These are phyloP conservation scores for Himalopsyche japonica DNA, from an alignment of 2,888 invertebrate genomes.

Conservation along the genomic window DNA sequence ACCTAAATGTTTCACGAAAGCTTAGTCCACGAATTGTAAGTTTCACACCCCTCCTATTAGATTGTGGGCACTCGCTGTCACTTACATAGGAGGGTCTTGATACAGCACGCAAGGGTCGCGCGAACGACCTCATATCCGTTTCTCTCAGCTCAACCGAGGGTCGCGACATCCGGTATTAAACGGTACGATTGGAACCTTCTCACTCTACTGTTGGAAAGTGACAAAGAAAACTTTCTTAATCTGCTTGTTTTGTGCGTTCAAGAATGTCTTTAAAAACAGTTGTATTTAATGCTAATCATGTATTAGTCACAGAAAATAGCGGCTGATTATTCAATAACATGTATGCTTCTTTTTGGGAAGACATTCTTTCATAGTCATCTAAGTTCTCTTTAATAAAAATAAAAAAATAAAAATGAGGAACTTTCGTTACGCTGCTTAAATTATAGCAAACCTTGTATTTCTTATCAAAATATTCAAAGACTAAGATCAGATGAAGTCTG, in stretches of 20 bases:
- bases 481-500: no score
- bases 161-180: background rate
- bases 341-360: no score
- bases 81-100: background rate
- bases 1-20: background rate
- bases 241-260: background rate
- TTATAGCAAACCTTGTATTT: no score
- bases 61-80: background rate
- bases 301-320: background rate
- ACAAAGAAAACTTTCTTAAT: background rate
- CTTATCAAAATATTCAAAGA: no score
- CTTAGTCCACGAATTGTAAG: background rate
- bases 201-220: background rate
- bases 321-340: no score
- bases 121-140: background rate
- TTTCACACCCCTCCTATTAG: background rate
- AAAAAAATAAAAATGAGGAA: no score
- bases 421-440: no score
- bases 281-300: background rate
- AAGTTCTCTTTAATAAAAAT: no score
- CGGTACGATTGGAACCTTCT: background rate
- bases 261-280: background rate
- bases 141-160: background rate
- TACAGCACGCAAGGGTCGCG: background rate
- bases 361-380: no score